Percentiles rank a stretch among this genome's conserved stretches.
phyloP scores from a whole-genome alignment of 1,140 invertebrate species.

The Pantala flavescens region DNA sequence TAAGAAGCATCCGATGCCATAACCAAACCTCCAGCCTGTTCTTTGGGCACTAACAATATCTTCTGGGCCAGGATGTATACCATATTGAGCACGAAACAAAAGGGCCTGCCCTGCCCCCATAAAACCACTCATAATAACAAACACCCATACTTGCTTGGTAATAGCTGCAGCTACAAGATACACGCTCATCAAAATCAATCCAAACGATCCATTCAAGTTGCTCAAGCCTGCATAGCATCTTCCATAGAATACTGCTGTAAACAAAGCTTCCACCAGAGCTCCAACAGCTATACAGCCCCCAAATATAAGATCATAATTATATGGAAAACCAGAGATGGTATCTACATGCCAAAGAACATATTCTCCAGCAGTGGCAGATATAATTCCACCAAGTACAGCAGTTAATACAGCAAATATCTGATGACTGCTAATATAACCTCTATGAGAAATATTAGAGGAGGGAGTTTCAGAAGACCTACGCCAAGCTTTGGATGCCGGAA shows the following conservation, averaged over 20 bases:
- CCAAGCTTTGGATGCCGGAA: not conserved
- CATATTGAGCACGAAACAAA: not conserved
- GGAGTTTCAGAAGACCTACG: not conserved
- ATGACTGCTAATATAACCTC: not conserved
- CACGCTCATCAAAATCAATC: not conserved
- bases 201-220: not conserved
- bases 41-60: not conserved
- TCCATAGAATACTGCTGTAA: not conserved
- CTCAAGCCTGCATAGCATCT: not conserved
- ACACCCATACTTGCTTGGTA: not conserved
- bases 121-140: not conserved
- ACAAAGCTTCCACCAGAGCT: not conserved
- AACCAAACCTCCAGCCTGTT: conserved; percentile 12
- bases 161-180: not conserved
- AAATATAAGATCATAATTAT: conserved; percentile 5
- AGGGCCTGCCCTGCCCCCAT: not conserved
- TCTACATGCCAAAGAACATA: conserved; percentile 13
- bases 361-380: not conserved
- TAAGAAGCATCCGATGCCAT: conserved; percentile 11
- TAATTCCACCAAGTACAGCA: not conserved
- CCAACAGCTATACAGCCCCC: not conserved
- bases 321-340: not conserved
- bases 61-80: not conserved
- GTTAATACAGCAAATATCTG: not conserved
- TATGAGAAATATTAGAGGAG: not conserved